Percentiles rank a stretch among this genome's conserved stretches.
phyloP scores from a whole-genome alignment of 2,888 invertebrate species.

The Leucoptera coffeella region DNA sequence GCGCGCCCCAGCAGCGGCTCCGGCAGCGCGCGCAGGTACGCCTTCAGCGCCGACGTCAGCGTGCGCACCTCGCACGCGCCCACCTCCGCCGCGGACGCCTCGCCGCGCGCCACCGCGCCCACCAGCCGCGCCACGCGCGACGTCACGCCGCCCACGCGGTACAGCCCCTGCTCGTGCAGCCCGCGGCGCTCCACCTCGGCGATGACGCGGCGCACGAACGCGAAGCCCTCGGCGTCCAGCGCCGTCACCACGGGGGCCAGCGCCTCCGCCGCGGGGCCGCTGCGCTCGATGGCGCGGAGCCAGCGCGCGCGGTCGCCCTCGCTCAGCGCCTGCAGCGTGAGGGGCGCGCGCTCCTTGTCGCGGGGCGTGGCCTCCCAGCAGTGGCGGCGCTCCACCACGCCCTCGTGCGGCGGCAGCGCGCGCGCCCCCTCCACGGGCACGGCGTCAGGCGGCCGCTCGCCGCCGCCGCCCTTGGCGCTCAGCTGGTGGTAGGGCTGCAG shows the following conservation, averaged over 20 bases:
- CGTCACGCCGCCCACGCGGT: slow-evolving; percentile 87
- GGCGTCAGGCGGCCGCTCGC: slow-evolving; percentile 14
- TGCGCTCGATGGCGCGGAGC: too few species aligned
- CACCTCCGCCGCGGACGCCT: slow-evolving; percentile 57
- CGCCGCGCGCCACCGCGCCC: slow-evolving; percentile 65
- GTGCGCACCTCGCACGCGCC: slow-evolving; percentile 95
- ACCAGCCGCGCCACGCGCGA: slow-evolving; percentile 88
- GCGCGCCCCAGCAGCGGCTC: slow-evolving; percentile 95
- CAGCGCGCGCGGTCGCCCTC: slow-evolving; percentile 85
- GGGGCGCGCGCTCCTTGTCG: slow-evolving; percentile 55
- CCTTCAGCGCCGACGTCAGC: slow-evolving; percentile 94
- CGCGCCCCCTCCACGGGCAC: slow-evolving; percentile 24
- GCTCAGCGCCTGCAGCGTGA: slow-evolving; percentile 84
- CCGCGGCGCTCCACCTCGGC: slow-evolving; percentile 80
- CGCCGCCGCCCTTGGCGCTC: slow-evolving; percentile 64
- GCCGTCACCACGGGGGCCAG: slow-evolving; percentile 10
- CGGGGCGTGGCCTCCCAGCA: slow-evolving; percentile 34
- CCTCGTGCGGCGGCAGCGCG: slow-evolving; percentile 16
- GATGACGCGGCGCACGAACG: slow-evolving; percentile 83
- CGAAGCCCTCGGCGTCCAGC: slow-evolving; percentile 86
- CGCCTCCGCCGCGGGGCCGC: slow-evolving; percentile 1
- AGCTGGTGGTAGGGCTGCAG: slow-evolving; percentile 95
- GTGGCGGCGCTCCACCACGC: slow-evolving; percentile 29
- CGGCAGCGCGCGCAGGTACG: slow-evolving; percentile 87
- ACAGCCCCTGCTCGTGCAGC: slow-evolving; percentile 92